Evolutionary conservation across 2,113 vertebrate species (phyloP).

Genomic region (Grammomys dolichurus): DNA sequence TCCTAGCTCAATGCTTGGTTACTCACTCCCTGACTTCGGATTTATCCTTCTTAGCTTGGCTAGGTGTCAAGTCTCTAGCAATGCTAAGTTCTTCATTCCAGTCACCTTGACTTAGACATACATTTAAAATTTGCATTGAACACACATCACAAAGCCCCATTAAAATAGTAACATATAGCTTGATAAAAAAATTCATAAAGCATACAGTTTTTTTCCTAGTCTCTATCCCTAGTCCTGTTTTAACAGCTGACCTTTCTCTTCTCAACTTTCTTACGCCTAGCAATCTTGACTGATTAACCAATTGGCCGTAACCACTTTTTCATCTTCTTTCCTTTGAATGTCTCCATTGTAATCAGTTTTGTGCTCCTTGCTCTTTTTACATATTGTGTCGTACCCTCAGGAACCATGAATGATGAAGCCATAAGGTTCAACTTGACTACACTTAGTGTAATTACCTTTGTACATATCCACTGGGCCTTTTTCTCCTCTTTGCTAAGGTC

Average conservation of each 20-base stretch:
- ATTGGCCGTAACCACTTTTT: slow-evolving; percentile 66
- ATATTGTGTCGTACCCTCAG: slow-evolving; percentile 70
- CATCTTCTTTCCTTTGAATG: slow-evolving; percentile 68
- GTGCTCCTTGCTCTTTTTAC: slow-evolving; percentile 76
- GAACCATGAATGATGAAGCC: slow-evolving; percentile 75
- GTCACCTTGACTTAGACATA: slow-evolving; percentile 72
- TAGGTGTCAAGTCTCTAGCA: slow-evolving; percentile 64
- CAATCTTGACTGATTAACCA: slow-evolving; percentile 69
- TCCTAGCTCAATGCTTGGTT: slow-evolving; percentile 49
- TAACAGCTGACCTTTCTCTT: slow-evolving; percentile 74
- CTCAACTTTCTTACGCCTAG: slow-evolving; percentile 49
- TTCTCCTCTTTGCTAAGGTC: slow-evolving; percentile 76
- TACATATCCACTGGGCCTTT: slow-evolving; percentile 62
- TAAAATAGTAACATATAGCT: slow-evolving; percentile 63
- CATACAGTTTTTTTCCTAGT: slow-evolving; percentile 3
- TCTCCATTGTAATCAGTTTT: slow-evolving; percentile 72
- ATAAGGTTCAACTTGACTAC: slow-evolving; percentile 71
- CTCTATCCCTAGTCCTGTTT: not conserved
- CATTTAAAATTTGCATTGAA: slow-evolving; percentile 74
- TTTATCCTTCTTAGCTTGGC: slow-evolving; percentile 75
- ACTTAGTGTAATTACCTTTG: slow-evolving; percentile 75
- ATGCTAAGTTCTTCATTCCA: slow-evolving; percentile 70
- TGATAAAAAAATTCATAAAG: slow-evolving; percentile 69
- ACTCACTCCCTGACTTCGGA: slow-evolving; percentile 61
- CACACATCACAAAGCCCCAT: not conserved